Base-by-base conservation (phyloP, 2,797 vertebrate species). In the Eulemur mongoz region DNA sequence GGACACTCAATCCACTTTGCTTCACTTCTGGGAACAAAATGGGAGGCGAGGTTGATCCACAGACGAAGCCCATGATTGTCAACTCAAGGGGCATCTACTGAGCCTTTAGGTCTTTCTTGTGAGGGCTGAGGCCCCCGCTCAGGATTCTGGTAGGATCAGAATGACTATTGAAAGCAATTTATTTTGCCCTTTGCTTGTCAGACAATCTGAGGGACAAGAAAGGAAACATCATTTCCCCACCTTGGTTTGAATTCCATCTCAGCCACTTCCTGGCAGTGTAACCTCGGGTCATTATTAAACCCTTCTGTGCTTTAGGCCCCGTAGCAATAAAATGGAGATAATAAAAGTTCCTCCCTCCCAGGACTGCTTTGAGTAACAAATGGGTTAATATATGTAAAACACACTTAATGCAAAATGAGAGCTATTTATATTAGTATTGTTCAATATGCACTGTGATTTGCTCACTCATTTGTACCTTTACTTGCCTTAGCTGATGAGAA, bases 401-500 rank as follows among this genome's bases (percentile, higher is more conserved):
- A 89, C n/a, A 89, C 63, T 89, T 76, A 79, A 25, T 10, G 23
- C 18, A 45, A 82, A 84, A 73, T 91, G 61, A 83, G 87, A 90
- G 7, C 63, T 79, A 9, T 85, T 95, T 95, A 40, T 85, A 92
- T 95, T 65, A 32, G 65, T 20, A 32, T 81, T 48, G 40, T 88
- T 95, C 25, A 22, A 57, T 32, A 35, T 13, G 67, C 30, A 14
- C 88, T 94, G 65, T 38, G 69, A 81, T 59, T 92, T 84, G 40
- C 93, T 48, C 93, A 48, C 89, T 91, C 78, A 67, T 94, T 89
- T 98, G 86, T 90, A 94, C 57, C 69, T 89, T 86, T 93, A 81
- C 83, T 95, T 93, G 57, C 80, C 70, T 94, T 93, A 95, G 92
- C 52, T 93, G 94, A 96, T 96, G 72, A 97, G 79, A 91, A 92